Conservation (phyloP, 2,113 vertebrate genomes). For the Gavia stellata region DNA sequence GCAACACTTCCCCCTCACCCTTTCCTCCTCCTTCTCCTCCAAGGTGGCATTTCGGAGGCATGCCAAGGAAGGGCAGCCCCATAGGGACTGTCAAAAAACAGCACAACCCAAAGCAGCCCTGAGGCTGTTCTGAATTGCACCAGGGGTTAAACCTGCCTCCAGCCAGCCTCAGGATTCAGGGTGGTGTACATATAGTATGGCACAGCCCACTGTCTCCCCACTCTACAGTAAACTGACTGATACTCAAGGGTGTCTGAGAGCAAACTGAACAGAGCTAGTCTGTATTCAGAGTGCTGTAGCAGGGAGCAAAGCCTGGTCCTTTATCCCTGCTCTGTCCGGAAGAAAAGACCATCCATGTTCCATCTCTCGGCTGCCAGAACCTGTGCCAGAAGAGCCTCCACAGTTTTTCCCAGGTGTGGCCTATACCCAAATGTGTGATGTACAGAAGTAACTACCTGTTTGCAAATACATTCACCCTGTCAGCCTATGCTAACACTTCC, state of each 20-base stretch:
- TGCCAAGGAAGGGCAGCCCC: constrained; percentile 36
- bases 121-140: constrained; percentile 48
- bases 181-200: background rate
- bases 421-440: background rate
- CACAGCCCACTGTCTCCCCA: background rate
- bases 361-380: background rate
- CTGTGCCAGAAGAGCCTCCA: background rate
- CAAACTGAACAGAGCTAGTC: background rate
- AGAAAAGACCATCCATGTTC: background rate
- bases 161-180: constrained; percentile 41
- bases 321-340: background rate
- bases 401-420: background rate
- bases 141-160: constrained; percentile 49
- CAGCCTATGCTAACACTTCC: background rate
- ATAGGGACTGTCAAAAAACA: constrained; percentile 44
- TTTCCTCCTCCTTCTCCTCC: background rate
- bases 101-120: constrained; percentile 51
- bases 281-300: background rate
- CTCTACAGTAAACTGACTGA: background rate
- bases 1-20: background rate
- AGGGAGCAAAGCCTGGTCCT: background rate
- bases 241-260: background rate
- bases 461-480: background rate
- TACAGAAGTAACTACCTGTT: background rate
- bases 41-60: background rate